Base-by-base conservation (phyloP, 2,113 vertebrate species). In the Campylomormyrus numenius region DNA sequence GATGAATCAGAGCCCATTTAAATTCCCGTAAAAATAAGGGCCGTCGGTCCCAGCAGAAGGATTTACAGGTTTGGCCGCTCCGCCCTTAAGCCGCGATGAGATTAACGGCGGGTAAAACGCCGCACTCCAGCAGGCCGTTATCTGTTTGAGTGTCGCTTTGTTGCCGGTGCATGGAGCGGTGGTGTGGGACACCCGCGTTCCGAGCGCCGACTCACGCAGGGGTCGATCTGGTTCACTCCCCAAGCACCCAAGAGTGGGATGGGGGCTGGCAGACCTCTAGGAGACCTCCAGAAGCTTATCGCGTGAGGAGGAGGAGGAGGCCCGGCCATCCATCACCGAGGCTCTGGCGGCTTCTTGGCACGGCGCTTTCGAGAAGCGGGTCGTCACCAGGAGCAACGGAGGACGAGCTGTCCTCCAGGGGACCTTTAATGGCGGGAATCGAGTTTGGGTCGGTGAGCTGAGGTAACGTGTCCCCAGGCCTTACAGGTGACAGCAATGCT, bases 1-100 rank as follows among this genome's bases (percentile, higher is more conserved):
- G 24, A 85, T 85, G 83, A 62, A 62, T 85, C 83, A 58, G 83
- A 66, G 80, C n/a, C 62, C n/a, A 39, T 52, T 90, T 90, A 66
- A 48, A 58, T 39, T 15, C 45, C 27, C 15, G 27, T 66, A 49
- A 87, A 90, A 80, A 77, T 52, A 62, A 88, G 87, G 85, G 49
- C 24, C 85, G 56, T 42, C 15, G 15, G 46, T 42, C 35, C 58
- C 48, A 5, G 45, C 66, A 53, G 48, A 53, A 50, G 85, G 45
- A 35, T 46, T 70, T 87, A 80, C 85, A 45, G 70, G 48, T 70
- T 80, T 11, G 15, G 80, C 80, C 13, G 3, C 56, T n/a, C 35
- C 42, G 8, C 74, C 21, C 52, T 90, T 58, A 84, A 66, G 52
- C 46, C 46, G 90, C 50, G 48, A 88, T 83, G 70, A 83, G 45